Base-by-base conservation (phyloP, 2,113 vertebrate species). In the Carassius gibelio region DNA sequence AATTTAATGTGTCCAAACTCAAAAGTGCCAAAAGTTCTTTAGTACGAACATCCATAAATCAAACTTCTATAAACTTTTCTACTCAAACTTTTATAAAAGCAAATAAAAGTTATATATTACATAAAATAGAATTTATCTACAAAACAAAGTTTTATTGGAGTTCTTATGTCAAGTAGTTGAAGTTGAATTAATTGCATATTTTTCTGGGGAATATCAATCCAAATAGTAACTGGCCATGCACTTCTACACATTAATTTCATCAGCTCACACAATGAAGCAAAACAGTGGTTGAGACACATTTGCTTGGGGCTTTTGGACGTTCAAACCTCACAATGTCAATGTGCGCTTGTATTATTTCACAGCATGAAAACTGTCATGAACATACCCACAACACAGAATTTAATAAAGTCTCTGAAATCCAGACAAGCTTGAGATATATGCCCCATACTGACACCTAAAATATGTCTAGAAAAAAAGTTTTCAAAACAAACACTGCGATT, bases 401-500 rank as follows among this genome's bases (percentile, higher is more conserved):
- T 88, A 85, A 90, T 90, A 89, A 90, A 91, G 89, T 86, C 14
- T 48, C 45, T 11, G 45, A 3, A 48, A 48, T 48, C 45, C 45
- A 76, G 45, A 79, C 86, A 87, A 87, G 90, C 85, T 13, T 74
- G 89, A 92, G 85, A 86, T 86, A 91, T 89, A 85, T 8, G 34
- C 26, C 71, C 55, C 62, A 74, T n/a, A 86, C 88, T 62, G 86
- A 71, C 85, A 87, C 83, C 84, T 86, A 87, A 90, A 92, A 90
- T 71, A 21, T 8, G 79, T 10, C 36, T 9, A 79, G 30, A 30
- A 30, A 9, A 45, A 9, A 9, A 10, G 45, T 48, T 91, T 84
- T 74, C 71, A 92, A 93, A 93, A 94, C 91, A 93, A 94, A 93
- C 88, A 90, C n/a, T 23, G 76, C 61, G 75, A 87, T 89, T 90